phyloP scores from a whole-genome alignment of 2,113 vertebrate species.

The Ochotona curzoniae region DNA sequence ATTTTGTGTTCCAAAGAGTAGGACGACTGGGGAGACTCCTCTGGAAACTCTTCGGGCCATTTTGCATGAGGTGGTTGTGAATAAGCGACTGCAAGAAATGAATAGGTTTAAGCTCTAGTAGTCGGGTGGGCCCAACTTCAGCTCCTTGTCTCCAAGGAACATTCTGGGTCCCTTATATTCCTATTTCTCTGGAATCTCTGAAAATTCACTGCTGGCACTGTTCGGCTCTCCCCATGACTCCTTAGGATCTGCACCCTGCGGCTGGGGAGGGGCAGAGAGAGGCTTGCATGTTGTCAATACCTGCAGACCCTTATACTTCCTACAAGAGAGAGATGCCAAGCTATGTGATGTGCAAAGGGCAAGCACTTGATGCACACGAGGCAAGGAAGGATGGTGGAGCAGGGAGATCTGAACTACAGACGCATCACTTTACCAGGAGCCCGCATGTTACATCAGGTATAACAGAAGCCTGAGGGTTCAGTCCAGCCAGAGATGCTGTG shows the following conservation, averaged over 20 bases:
- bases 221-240: not conserved
- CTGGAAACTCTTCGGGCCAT: not conserved
- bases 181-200: not conserved
- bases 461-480: not conserved
- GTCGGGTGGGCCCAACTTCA: not conserved
- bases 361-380: not conserved
- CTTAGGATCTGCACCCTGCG: not conserved
- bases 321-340: not conserved
- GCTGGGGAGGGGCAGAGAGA: not conserved
- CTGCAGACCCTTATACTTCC: not conserved
- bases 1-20: not conserved
- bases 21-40: too few relatives aligned
- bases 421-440: not conserved
- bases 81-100: not conserved
- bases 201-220: accelerated
- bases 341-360: not conserved
- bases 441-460: not conserved
- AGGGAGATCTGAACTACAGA: too few relatives aligned
- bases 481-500: not conserved
- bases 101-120: not conserved
- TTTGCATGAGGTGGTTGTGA: not conserved
- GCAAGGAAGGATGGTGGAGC: not conserved
- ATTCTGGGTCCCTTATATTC: not conserved
- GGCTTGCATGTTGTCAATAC: not conserved
- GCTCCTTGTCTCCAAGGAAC: not conserved